Conservation (phyloP, 2,797 vertebrate genomes). For the Phalanger gymnotis region DNA sequence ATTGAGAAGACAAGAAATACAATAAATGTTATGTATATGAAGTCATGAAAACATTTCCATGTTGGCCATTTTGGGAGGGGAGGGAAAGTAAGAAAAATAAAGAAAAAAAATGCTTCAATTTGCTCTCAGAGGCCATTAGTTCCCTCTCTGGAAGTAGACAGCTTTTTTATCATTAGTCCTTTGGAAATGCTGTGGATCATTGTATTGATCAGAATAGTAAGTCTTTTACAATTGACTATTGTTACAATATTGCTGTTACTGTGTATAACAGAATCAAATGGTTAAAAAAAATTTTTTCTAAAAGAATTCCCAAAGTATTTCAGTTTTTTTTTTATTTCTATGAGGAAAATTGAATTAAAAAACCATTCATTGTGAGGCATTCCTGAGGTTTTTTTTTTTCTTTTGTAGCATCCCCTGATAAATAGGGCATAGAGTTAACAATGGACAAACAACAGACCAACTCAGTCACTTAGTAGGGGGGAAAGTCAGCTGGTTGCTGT, state of each 20-base stretch:
- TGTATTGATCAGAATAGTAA: not conserved
- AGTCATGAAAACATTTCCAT: not conserved
- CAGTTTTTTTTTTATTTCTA: not conserved
- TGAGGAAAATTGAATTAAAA: not conserved
- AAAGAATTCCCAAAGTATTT: slow-evolving; percentile 8
- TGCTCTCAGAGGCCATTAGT: not conserved
- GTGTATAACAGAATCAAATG: not conserved
- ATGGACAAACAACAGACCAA: not conserved
- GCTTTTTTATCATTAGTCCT: not conserved
- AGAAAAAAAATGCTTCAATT: not conserved
- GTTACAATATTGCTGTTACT: not conserved
- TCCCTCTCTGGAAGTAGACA: not conserved
- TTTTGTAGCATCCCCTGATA: not conserved
- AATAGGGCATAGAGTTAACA: not conserved
- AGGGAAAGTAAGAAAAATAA: not conserved
- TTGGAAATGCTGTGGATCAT: not conserved
- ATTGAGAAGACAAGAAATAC: not conserved
- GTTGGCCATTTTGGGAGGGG: not conserved
- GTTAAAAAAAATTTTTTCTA: not conserved
- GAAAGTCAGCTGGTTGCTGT: too few relatives aligned
- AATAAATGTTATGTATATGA: not conserved
- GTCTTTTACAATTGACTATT: not conserved
- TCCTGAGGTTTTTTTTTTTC: not conserved
- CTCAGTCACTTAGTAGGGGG: not conserved
- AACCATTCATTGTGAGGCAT: not conserved